phyloP scores from a whole-genome alignment of 2,113 vertebrate species.

The Corythornis cristatus region DNA sequence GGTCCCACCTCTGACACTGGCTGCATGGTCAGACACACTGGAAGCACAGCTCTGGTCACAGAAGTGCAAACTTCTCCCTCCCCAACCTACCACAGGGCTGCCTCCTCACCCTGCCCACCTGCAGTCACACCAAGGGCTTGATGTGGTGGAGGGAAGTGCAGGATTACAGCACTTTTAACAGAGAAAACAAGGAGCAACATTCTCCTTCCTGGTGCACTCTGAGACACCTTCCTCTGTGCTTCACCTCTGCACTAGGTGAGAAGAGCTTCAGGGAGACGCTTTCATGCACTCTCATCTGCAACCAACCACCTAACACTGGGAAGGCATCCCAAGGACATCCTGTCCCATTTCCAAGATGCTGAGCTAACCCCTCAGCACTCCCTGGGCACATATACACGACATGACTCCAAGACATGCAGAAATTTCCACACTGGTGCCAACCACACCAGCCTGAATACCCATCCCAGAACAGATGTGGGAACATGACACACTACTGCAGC shows the following conservation, averaged over 20 bases:
- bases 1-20: neutral
- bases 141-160: neutral
- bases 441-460: neutral
- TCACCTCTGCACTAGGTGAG: rapidly evolving
- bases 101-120: neutral
- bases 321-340: neutral
- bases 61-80: rapidly evolving
- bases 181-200: neutral
- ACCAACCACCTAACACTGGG: too few relatives aligned
- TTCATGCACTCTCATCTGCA: neutral
- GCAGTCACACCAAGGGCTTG: neutral
- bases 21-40: rapidly evolving
- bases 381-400: neutral
- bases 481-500: neutral
- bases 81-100: neutral
- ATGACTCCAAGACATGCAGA: neutral
- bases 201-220: rapidly evolving
- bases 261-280: neutral
- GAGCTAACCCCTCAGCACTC: neutral
- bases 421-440: neutral
- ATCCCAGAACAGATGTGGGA: neutral
- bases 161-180: neutral
- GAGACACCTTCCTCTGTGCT: neutral
- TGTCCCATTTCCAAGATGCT: neutral
- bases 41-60: rapidly evolving